Conservation (phyloP, 1,140 invertebrate species). For the Drosophila asahinai region DNA sequence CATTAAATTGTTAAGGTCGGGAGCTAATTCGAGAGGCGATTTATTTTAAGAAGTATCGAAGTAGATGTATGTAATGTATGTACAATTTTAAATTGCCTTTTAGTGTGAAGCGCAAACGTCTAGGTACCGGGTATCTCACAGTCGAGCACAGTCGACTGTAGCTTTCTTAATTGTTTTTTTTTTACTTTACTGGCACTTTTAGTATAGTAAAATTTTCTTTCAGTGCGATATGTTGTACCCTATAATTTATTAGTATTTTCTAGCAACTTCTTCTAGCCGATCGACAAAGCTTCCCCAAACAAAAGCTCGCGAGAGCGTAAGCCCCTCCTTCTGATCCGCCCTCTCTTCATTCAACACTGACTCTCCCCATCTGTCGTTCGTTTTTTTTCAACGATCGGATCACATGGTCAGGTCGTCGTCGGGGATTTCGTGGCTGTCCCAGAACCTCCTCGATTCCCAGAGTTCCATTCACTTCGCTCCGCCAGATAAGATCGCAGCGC, state of each 20-base stretch:
- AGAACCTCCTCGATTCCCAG: slow-evolving; percentile 16
- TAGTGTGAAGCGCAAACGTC: too few species aligned
- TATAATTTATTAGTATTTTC: background rate
- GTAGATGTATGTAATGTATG: too few species aligned
- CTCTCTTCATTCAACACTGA: slow-evolving; percentile 6
- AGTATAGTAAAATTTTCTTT: too few species aligned
- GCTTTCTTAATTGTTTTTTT: too few species aligned
- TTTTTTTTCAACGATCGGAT: slow-evolving; percentile 51
- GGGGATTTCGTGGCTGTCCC: slow-evolving; percentile 27
- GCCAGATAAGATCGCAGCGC: slow-evolving; percentile 45
- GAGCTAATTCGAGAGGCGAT: too few species aligned
- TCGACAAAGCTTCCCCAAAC: slow-evolving; percentile 33
- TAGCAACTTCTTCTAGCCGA: slow-evolving; percentile 20
- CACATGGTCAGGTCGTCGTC: slow-evolving; percentile 58
- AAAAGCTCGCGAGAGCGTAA: slow-evolving; percentile 31
- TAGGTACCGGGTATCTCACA: too few species aligned
- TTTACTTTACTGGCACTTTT: too few species aligned
- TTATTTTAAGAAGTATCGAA: too few species aligned
- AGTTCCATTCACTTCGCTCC: slow-evolving; percentile 47
- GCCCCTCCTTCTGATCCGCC: background rate
- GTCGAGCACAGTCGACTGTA: too few species aligned
- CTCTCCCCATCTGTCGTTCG: slow-evolving; percentile 14
- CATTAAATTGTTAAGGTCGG: too few species aligned
- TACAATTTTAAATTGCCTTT: too few species aligned
- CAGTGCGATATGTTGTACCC: slow-evolving; percentile 5